These are phyloP conservation scores for Hippocampus kuda DNA, from an alignment of 2,797 vertebrate genomes.

Conservation along the genomic window DNA sequence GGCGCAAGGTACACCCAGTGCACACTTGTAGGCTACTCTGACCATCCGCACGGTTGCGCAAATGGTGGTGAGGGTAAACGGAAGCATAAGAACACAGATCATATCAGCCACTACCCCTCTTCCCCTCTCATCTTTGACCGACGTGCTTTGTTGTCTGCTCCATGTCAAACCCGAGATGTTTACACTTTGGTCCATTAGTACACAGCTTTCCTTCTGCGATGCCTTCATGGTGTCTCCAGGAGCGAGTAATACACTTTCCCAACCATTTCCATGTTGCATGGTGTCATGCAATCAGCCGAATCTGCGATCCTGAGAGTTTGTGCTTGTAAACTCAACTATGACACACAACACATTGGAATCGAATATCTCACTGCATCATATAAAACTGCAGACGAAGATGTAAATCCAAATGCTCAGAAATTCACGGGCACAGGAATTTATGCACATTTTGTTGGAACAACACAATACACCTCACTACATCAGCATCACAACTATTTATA, in stretches of 20 bases:
- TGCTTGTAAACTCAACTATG: background rate
- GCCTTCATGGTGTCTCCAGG: background rate
- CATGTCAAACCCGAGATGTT: background rate
- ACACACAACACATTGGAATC: background rate
- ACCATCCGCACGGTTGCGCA: constrained; percentile 36
- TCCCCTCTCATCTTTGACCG: constrained; percentile 15
- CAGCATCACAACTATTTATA: background rate
- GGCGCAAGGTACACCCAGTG: constrained; percentile 78
- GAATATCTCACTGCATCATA: background rate
- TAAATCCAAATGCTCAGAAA: background rate
- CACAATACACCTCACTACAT: background rate
- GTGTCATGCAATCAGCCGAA: background rate
- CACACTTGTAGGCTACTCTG: constrained; percentile 21
- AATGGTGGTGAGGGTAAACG: constrained; percentile 32
- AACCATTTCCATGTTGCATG: background rate
- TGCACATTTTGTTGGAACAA: background rate
- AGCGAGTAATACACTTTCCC: background rate
- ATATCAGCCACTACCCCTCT: constrained; percentile 22
- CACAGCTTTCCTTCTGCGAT: background rate
- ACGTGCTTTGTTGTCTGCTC: background rate
- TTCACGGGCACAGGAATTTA: background rate
- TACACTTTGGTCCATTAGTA: background rate
- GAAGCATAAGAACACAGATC: background rate
- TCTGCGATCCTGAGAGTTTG: background rate
- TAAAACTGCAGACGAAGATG: background rate